Conservation (phyloP, 2,797 vertebrate genomes). For the Lemur catta region DNA sequence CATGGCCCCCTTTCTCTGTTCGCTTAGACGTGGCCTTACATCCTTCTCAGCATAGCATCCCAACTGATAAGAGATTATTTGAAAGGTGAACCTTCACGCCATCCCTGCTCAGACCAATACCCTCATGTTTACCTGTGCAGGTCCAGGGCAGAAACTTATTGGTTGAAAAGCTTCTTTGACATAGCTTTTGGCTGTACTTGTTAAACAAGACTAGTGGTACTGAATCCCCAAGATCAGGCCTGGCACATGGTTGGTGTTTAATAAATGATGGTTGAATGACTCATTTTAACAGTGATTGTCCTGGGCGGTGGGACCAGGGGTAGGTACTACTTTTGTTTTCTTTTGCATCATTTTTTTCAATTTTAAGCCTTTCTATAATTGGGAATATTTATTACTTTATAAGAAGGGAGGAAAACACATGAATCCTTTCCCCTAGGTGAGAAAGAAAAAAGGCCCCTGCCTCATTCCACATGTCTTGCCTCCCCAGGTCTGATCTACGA, state of each 20-base stretch:
- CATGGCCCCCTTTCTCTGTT: not conserved
- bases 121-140: not conserved
- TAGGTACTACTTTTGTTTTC: not conserved
- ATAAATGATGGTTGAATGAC: not conserved
- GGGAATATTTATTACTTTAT: not conserved
- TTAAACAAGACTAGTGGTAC: not conserved
- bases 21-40: not conserved
- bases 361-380: not conserved
- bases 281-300: not conserved
- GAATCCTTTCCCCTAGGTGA: not conserved
- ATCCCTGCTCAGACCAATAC: not conserved
- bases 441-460: not conserved
- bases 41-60: not conserved
- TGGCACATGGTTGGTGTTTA: not conserved
- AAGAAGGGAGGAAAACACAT: not conserved
- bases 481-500: constrained; percentile 78
- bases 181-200: not conserved
- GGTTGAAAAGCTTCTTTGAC: not conserved
- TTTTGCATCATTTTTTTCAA: not conserved
- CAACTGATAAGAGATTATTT: not conserved
- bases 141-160: not conserved
- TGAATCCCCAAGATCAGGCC: not conserved
- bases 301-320: not conserved
- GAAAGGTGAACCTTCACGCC: not conserved
- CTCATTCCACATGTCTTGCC: constrained; percentile 59